These are phyloP conservation scores for Drosophila tropicalis DNA, from an alignment of 1,140 invertebrate genomes.

Conservation along the genomic window DNA sequence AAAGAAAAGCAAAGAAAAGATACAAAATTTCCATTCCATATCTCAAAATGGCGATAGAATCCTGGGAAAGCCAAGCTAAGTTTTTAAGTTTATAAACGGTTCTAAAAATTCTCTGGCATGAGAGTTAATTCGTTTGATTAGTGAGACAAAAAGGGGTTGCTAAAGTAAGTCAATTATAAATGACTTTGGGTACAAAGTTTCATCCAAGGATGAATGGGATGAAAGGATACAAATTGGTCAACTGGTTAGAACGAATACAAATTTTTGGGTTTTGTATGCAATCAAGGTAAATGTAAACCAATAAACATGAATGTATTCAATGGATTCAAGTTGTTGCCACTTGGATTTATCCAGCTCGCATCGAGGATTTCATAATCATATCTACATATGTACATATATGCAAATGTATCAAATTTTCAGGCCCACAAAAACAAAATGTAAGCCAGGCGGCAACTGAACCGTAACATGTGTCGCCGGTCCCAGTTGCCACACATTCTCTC, in stretches of 20 bases:
- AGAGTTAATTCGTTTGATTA: too few species aligned
- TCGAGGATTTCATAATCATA: constrained; percentile 43
- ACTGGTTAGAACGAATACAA: not conserved
- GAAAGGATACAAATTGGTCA: not conserved
- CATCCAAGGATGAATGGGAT: not conserved
- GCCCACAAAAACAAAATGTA: constrained; percentile 24
- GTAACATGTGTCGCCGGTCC: constrained; percentile 69
- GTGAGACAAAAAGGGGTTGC: too few species aligned
- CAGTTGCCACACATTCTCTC: constrained; percentile 16
- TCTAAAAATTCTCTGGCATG: too few species aligned
- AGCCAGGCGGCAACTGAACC: constrained; percentile 61
- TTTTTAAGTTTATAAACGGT: too few species aligned
- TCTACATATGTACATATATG: constrained; percentile 46
- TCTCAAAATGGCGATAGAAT: too few species aligned
- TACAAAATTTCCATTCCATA: too few species aligned
- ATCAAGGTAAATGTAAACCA: constrained; percentile 11
- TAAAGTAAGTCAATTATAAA: too few species aligned
- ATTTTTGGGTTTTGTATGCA: not conserved
- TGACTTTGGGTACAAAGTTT: too few species aligned
- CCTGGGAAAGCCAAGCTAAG: too few species aligned
- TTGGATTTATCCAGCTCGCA: constrained; percentile 7
- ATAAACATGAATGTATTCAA: not conserved
- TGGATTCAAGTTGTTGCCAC: constrained; percentile 7
- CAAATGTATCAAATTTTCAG: constrained; percentile 56
- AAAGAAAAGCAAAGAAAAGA: too few species aligned